phyloP scores from a whole-genome alignment of 2,888 invertebrate genomes.

The Crossocerus cetratus region DNA sequence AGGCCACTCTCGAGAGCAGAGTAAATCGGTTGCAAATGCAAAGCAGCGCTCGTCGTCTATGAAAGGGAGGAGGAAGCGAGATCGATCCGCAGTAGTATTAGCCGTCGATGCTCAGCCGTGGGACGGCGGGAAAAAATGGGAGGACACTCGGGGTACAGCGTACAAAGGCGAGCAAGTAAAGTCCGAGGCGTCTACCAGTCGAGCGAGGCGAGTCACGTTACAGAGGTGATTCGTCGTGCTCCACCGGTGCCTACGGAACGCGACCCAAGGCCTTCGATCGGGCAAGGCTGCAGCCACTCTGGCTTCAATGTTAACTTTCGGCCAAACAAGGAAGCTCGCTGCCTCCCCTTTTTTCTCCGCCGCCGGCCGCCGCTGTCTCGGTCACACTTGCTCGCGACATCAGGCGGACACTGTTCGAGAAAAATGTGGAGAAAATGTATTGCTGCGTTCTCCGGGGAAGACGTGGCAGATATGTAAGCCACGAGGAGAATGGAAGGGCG shows the following conservation, averaged over 20 bases:
- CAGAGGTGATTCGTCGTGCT: slow-evolving; percentile 30
- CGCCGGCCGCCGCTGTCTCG: no score
- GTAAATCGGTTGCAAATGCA: no score
- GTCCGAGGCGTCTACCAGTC: slow-evolving; percentile 20
- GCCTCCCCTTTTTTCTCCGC: background rate
- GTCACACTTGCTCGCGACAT: no score
- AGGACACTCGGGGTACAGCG: background rate
- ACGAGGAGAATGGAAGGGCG: background rate
- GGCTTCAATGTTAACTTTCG: background rate
- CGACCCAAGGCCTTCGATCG: slow-evolving; percentile 19
- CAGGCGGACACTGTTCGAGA: no score
- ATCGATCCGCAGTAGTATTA: no score
- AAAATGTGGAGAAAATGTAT: no score
- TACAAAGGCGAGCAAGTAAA: slow-evolving; percentile 22
- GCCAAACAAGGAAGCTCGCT: background rate
- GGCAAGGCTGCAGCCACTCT: background rate
- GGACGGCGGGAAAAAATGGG: slow-evolving; percentile 6
- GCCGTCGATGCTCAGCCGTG: background rate
- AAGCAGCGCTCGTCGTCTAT: no score
- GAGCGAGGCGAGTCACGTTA: slow-evolving; percentile 33
- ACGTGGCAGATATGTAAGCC: no score
- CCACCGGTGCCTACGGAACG: slow-evolving; percentile 19
- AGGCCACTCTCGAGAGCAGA: no score
- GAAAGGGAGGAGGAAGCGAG: no score
- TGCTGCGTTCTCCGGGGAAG: no score